These are phyloP conservation scores for Atta colombica DNA, from an alignment of 1,140 invertebrate genomes.

Conservation along the genomic window DNA sequence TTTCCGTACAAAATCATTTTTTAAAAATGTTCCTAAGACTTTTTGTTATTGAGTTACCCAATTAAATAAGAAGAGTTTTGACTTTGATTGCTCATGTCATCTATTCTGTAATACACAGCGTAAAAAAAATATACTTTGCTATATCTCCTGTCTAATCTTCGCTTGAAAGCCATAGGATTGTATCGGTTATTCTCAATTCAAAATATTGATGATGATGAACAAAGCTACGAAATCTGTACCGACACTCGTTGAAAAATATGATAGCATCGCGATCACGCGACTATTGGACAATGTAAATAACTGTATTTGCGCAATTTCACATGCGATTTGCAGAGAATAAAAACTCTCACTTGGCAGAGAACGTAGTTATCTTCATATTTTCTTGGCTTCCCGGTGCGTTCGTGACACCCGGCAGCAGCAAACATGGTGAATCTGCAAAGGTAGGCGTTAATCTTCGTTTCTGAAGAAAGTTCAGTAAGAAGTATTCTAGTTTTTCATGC, in stretches of 20 bases:
- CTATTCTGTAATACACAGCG: neutral
- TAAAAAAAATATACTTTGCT: neutral
- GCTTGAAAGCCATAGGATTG: neutral
- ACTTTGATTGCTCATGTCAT: too few relatives aligned
- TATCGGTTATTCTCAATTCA: slow-evolving; percentile 22
- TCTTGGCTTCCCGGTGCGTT: slow-evolving; percentile 55
- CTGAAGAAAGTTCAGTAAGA: slow-evolving; percentile 64
- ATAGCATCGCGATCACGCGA: neutral
- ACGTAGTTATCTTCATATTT: slow-evolving; percentile 71
- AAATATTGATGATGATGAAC: slow-evolving; percentile 11
- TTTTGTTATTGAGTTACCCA: too few relatives aligned
- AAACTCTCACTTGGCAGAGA: slow-evolving; percentile 54
- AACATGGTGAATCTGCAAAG: slow-evolving; percentile 62
- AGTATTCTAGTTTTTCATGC: slow-evolving; percentile 68
- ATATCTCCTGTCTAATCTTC: neutral
- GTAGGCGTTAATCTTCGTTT: slow-evolving; percentile 73
- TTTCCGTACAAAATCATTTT: too few relatives aligned
- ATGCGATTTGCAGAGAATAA: slow-evolving; percentile 67
- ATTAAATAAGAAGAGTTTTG: too few relatives aligned
- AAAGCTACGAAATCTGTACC: neutral
- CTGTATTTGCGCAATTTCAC: slow-evolving; percentile 31
- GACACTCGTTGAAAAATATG: slow-evolving; percentile 11
- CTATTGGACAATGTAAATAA: slow-evolving; percentile 3
- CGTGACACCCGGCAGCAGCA: slow-evolving; percentile 36
- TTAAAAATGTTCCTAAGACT: too few relatives aligned